phyloP scores from a whole-genome alignment of 2,113 vertebrate species.

The Pachyramphus minor region DNA sequence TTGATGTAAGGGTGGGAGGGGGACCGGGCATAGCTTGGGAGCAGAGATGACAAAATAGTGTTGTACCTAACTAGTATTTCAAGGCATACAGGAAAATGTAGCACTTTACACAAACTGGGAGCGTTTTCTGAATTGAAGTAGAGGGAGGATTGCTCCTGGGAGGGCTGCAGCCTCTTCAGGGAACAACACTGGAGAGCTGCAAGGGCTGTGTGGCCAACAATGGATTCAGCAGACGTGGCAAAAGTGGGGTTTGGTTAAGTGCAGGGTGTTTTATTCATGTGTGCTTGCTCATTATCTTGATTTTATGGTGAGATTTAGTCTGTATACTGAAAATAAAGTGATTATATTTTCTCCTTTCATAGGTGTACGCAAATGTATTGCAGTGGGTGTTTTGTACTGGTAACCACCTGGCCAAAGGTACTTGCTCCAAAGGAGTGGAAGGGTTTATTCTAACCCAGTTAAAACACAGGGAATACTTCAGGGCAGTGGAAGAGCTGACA shows the following conservation, averaged over 20 bases:
- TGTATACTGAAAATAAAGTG: constrained; percentile 72
- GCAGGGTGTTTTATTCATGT: constrained; percentile 50
- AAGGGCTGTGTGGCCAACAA: background rate
- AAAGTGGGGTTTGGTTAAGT: background rate
- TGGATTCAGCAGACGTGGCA: background rate
- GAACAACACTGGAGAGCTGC: background rate
- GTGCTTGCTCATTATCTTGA: constrained; percentile 35
- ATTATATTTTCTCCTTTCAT: constrained; percentile 56
- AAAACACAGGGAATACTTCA: background rate
- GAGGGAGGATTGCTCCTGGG: background rate
- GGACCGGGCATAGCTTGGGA: background rate
- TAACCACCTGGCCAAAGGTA: background rate
- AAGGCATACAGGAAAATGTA: background rate
- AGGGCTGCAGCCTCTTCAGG: background rate
- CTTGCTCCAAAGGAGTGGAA: background rate
- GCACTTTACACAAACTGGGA: background rate
- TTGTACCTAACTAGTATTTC: constrained; percentile 19
- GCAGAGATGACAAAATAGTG: background rate
- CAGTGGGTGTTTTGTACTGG: background rate
- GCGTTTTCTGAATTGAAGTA: background rate
- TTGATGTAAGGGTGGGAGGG: background rate
- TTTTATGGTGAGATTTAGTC: constrained; percentile 42
- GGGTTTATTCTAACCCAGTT: background rate
- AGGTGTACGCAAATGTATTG: background rate
- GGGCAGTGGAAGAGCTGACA: background rate